A percentile compares a stretch with the other conserved stretches of the same genome.
Evolutionary conservation across 1,140 invertebrate species (phyloP).

Genomic region (Apis laboriosa): DNA sequence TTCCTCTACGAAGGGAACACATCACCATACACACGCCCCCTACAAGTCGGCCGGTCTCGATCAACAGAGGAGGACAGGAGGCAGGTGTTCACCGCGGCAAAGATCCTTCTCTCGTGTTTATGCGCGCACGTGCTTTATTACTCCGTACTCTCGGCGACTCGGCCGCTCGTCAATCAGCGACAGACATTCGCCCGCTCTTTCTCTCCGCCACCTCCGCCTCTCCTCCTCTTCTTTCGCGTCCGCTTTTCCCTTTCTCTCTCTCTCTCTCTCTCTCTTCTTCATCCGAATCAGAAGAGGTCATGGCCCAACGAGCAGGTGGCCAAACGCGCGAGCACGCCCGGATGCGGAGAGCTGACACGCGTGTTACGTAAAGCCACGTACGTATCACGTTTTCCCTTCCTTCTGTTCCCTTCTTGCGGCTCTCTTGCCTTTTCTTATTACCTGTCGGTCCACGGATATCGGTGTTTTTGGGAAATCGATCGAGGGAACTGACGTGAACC

Average conservation of each 20-base stretch:
- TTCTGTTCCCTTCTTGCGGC: background rate
- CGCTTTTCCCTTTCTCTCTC: background rate
- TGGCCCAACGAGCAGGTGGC: conserved; percentile 65
- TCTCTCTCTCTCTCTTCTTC: background rate
- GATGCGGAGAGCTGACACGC: conserved; percentile 53
- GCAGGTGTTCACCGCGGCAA: conserved; percentile 71
- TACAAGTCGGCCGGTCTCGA: conserved; percentile 18
- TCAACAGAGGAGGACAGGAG: conserved; percentile 59
- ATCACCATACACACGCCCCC: conserved; percentile 46
- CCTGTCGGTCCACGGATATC: background rate
- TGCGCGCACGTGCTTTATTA: conserved; percentile 78
- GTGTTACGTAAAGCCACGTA: conserved; percentile 62
- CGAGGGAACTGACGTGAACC: conserved; percentile 24
- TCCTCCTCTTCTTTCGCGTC: conserved; percentile 19
- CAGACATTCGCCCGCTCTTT: conserved; percentile 61
- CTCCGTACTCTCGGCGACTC: conserved; percentile 74
- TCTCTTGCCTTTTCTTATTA: background rate
- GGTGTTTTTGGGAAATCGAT: conserved; percentile 39
- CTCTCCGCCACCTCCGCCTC: conserved; percentile 20
- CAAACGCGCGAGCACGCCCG: conserved; percentile 46
- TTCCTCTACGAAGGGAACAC: conserved; percentile 52
- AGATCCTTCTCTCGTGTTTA: conserved; percentile 76
- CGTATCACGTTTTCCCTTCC: conserved; percentile 2
- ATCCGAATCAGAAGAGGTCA: conserved; percentile 65
- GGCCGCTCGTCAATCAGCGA: conserved; percentile 77